A percentile compares a stretch with the other conserved stretches of the same genome.
Conservation (phyloP, 2,888 invertebrate genomes). For the Euproctis similis region DNA sequence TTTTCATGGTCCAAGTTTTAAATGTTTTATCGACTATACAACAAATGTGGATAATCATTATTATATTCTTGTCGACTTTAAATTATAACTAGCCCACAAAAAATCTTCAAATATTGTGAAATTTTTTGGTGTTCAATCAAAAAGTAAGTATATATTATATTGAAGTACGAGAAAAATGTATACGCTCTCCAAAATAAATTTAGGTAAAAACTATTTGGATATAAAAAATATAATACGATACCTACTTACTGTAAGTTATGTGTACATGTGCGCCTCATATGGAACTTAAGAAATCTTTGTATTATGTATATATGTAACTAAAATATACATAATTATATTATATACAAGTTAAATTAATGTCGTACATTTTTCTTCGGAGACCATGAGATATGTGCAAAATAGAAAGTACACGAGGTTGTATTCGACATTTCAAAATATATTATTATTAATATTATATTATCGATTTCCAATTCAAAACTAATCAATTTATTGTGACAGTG, state of each 20-base stretch:
- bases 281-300: conserved; percentile 72
- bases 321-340: conserved; percentile 72
- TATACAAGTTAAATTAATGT: conserved; percentile 69
- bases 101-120: conserved; percentile 70
- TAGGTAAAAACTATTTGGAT: conserved; percentile 71
- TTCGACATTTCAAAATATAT: conserved; percentile 57
- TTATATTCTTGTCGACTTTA: conserved; percentile 74
- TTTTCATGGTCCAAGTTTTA: conserved; percentile 77
- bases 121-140: conserved; percentile 74
- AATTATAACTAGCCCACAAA: conserved; percentile 63
- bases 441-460: conserved; percentile 22
- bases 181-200: conserved; percentile 72
- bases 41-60: conserved; percentile 73
- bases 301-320: conserved; percentile 72
- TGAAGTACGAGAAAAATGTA: conserved; percentile 70
- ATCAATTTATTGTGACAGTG: conserved; percentile 24
- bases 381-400: conserved; percentile 60
- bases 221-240: conserved; percentile 69
- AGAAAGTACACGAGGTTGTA: conserved; percentile 38
- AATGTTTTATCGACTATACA: conserved; percentile 77
- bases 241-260: conserved; percentile 65
- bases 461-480: conserved; percentile 24
- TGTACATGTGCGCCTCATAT: conserved; percentile 73
- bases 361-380: conserved; percentile 68
- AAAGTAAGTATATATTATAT: conserved; percentile 65